phyloP scores from a whole-genome alignment of 1,140 invertebrate genomes.

The Forficula auricularia region DNA sequence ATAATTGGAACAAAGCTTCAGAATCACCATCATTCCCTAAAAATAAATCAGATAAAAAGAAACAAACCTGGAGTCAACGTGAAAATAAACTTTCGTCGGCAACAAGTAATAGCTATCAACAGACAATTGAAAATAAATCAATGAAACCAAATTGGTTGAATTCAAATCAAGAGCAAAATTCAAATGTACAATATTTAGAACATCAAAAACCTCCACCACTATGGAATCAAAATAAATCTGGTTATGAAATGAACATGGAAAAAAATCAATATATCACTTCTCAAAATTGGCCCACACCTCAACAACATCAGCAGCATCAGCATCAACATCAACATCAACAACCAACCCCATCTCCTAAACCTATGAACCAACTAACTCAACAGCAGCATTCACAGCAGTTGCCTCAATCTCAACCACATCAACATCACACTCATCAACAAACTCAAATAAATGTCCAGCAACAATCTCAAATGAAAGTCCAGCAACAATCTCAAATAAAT shows the following conservation, averaged over 20 bases:
- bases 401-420: constrained; percentile 27
- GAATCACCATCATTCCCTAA: too few species aligned
- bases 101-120: too few species aligned
- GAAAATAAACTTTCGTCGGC: too few species aligned
- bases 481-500: too few species aligned
- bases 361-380: too few species aligned
- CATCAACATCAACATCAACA: constrained; percentile 15
- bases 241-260: not conserved
- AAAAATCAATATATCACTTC: too few species aligned
- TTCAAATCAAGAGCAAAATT: too few species aligned
- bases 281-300: constrained; percentile 8
- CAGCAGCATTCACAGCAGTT: constrained; percentile 7
- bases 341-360: constrained; percentile 12
- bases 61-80: too few species aligned
- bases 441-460: constrained; percentile 11
- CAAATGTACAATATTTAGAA: constrained; percentile 1
- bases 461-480: not conserved
- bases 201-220: constrained; percentile 9
- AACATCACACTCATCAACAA: constrained; percentile 3
- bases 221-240: not conserved
- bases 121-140: too few species aligned
- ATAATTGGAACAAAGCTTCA: too few species aligned
- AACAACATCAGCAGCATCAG: constrained; percentile 14
- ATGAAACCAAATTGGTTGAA: too few species aligned
- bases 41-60: too few species aligned